Conservation (phyloP, 2,888 invertebrate species). For the Melanargia galathea region DNA sequence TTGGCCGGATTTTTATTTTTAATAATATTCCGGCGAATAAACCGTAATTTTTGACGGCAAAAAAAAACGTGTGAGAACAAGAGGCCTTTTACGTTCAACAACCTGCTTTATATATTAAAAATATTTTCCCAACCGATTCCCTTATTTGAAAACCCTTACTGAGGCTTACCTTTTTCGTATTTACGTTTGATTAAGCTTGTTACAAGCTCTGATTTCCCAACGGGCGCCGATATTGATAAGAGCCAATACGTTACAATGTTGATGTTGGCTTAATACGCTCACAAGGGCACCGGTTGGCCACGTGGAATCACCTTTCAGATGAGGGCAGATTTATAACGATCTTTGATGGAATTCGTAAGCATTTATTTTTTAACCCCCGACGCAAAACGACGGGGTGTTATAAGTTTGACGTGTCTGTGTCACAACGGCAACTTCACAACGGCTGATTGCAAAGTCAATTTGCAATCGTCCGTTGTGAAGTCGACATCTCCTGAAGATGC, state of each 20-base stretch:
- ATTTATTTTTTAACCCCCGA: neutral
- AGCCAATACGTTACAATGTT: constrained; percentile 32
- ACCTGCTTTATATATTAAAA: neutral
- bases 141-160: constrained; percentile 13
- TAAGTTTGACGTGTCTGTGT: too few relatives aligned
- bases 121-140: constrained; percentile 11
- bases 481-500: too few relatives aligned
- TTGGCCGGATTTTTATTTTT: too few relatives aligned
- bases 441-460: too few relatives aligned
- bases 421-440: too few relatives aligned
- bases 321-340: neutral
- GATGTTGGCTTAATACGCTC: constrained; percentile 38
- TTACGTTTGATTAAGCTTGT: constrained; percentile 41
- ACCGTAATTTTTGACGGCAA: too few relatives aligned
- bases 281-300: constrained; percentile 15
- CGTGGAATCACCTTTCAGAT: neutral
- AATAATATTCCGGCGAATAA: too few relatives aligned
- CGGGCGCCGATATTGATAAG: constrained; percentile 40
- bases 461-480: too few relatives aligned
- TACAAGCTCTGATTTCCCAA: constrained; percentile 43
- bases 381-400: too few relatives aligned
- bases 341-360: neutral
- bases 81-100: too few relatives aligned
- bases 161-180: constrained; percentile 29
- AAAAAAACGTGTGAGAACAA: too few relatives aligned